Conservation (phyloP, 2,888 invertebrate genomes). For the Amphiduros pacificus region DNA sequence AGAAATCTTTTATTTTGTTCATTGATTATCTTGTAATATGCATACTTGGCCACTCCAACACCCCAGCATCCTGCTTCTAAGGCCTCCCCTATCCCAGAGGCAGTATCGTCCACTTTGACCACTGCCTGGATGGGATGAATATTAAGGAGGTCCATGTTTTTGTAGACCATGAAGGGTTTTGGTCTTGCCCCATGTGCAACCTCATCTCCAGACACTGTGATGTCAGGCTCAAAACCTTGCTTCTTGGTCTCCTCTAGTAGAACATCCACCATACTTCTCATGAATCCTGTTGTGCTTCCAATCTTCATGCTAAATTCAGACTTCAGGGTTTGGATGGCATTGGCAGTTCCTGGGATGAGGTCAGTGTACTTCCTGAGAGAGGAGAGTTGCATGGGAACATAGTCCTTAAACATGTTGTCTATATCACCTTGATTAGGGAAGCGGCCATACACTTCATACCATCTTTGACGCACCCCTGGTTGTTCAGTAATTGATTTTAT, state of each 20-base stretch:
- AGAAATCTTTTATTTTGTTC: no score
- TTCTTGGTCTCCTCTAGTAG: slow-evolving; percentile 47
- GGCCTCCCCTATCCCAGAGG: slow-evolving; percentile 56
- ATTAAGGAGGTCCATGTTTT: slow-evolving; percentile 56
- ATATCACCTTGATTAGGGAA: slow-evolving; percentile 50
- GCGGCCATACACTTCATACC: slow-evolving; percentile 46
- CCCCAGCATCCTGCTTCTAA: slow-evolving; percentile 59
- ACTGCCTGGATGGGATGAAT: slow-evolving; percentile 48
- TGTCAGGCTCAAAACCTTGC: slow-evolving; percentile 56
- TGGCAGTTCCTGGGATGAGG: slow-evolving; percentile 48
- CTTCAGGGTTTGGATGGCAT: slow-evolving; percentile 41
- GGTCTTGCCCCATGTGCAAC: slow-evolving; percentile 55
- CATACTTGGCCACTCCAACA: slow-evolving; percentile 56
- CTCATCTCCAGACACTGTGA: slow-evolving; percentile 57
- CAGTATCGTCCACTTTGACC: slow-evolving; percentile 55
- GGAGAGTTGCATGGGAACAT: slow-evolving; percentile 52
- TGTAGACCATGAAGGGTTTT: slow-evolving; percentile 59
- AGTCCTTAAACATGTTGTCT: slow-evolving; percentile 54
- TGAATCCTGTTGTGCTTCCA: slow-evolving; percentile 54
- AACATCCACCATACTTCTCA: slow-evolving; percentile 51
- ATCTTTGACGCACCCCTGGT: slow-evolving; percentile 45
- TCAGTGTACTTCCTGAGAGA: slow-evolving; percentile 43
- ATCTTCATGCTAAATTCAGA: slow-evolving; percentile 45
- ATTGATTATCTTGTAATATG: neutral
- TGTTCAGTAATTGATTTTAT: slow-evolving; percentile 48